phyloP scores from a whole-genome alignment of 2,113 vertebrate genomes.

The Dromas ardeola region DNA sequence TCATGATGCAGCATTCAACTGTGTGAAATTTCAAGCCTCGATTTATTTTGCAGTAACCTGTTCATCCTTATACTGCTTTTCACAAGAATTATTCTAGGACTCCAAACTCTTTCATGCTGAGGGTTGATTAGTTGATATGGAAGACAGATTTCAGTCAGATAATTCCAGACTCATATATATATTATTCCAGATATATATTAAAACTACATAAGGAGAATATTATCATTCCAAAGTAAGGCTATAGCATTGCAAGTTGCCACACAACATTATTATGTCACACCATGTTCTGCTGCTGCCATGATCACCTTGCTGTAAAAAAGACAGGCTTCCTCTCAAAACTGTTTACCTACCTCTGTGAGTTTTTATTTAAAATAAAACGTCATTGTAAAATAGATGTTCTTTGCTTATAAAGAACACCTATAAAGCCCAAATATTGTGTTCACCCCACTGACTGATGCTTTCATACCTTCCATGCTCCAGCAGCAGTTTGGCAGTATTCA shows the following conservation, averaged over 20 bases:
- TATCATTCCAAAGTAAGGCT: background rate
- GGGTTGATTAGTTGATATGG: background rate
- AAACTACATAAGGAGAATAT: background rate
- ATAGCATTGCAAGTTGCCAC: background rate
- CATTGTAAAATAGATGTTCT: background rate
- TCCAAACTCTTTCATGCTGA: background rate
- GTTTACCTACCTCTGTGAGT: background rate
- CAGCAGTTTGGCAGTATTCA: constrained; percentile 83
- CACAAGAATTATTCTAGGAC: background rate
- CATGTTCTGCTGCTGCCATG: background rate
- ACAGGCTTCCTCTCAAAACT: background rate
- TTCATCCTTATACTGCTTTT: background rate
- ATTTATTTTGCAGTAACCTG: background rate
- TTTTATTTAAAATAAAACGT: background rate
- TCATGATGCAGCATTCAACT: background rate
- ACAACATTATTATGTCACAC: background rate
- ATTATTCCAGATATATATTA: background rate
- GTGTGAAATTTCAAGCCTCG: background rate
- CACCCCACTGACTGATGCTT: background rate
- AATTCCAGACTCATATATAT: background rate
- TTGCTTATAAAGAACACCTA: background rate
- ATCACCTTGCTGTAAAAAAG: background rate
- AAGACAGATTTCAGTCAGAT: background rate
- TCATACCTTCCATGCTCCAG: constrained; percentile 85
- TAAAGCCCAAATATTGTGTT: background rate